Evolutionary conservation across 2,113 vertebrate genomes (phyloP).

Genomic region (Patagioenas fasciata): DNA sequence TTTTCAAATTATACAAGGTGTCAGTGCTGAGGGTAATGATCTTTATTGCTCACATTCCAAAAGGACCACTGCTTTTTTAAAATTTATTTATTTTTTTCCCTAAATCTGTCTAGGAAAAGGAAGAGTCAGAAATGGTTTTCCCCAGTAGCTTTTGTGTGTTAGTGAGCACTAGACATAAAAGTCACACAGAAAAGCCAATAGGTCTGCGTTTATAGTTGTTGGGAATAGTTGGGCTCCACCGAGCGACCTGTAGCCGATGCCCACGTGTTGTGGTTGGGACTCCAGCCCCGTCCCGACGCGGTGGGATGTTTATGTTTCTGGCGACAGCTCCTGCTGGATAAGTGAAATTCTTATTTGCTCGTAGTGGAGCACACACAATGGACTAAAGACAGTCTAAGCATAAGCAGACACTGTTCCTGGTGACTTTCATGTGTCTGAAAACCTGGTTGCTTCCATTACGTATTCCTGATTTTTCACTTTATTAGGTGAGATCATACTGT

Average conservation of each 20-base stretch:
- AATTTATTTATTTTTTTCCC: background rate
- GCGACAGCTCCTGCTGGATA: background rate
- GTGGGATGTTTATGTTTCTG: background rate
- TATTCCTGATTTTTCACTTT: background rate
- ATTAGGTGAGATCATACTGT: background rate
- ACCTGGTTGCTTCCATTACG: background rate
- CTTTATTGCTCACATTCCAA: constrained; percentile 55
- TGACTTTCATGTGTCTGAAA: background rate
- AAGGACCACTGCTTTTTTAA: background rate
- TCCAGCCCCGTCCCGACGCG: rapidly evolving
- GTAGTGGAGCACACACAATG: rapidly evolving
- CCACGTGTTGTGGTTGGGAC: rapidly evolving
- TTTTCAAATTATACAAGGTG: constrained; percentile 73
- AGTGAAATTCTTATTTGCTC: background rate
- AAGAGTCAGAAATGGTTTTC: background rate
- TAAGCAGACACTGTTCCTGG: background rate
- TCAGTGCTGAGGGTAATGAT: constrained; percentile 42
- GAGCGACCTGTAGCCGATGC: background rate
- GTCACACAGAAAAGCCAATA: background rate
- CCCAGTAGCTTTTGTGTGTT: background rate
- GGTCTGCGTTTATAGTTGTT: background rate
- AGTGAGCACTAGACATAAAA: background rate
- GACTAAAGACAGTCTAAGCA: background rate
- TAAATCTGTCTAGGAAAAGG: background rate
- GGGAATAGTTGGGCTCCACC: background rate